Conservation (phyloP, 2,888 invertebrate genomes). For the Microplitis manilae region DNA sequence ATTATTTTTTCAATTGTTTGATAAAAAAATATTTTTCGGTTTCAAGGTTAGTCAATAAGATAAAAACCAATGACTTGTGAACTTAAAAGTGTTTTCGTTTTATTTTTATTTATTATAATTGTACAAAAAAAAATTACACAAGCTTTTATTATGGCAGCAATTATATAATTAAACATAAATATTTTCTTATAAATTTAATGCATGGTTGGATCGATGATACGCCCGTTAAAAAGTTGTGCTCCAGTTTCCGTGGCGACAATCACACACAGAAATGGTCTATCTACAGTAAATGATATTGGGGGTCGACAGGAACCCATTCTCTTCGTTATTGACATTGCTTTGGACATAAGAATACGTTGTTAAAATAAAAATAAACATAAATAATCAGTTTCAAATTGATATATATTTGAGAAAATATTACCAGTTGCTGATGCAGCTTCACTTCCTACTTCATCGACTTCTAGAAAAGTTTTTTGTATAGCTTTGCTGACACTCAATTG, state of each 20-base stretch:
- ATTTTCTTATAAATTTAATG: background rate
- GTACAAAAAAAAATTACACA: background rate
- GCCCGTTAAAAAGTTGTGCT: conserved; percentile 26
- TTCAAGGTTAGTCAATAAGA: no score
- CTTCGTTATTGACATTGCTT: background rate
- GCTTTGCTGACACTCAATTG: conserved; percentile 81
- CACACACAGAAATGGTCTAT: conserved; percentile 12
- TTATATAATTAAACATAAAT: background rate
- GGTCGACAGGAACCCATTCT: background rate
- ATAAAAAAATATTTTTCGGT: no score
- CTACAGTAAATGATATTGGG: background rate
- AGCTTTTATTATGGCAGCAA: background rate
- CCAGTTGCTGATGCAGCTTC: conserved; percentile 70
- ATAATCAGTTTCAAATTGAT: background rate
- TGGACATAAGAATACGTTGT: background rate
- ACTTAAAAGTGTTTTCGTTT: no score
- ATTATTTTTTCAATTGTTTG: no score
- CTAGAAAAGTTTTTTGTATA: conserved; percentile 88
- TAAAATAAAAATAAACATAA: background rate
- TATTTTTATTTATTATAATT: background rate
- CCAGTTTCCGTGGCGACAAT: conserved; percentile 1
- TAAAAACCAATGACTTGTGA: no score
- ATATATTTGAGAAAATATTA: background rate
- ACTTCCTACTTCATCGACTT: conserved; percentile 89
- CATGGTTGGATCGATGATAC: background rate